phyloP scores from a whole-genome alignment of 2,113 vertebrate genomes.

The Dendrocopos noguchii region DNA sequence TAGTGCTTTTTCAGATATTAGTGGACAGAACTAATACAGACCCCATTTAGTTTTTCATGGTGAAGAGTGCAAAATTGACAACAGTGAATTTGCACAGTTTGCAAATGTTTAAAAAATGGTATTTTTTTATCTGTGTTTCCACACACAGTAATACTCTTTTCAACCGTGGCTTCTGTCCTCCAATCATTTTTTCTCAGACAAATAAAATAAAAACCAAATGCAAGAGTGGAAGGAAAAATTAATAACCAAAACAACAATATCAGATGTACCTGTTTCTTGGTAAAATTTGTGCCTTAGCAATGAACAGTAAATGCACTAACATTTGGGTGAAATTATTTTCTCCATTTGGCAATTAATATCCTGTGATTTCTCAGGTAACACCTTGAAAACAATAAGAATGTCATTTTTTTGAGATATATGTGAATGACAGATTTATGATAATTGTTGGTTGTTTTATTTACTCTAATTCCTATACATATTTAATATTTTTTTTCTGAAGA shows the following conservation, averaged over 20 bases:
- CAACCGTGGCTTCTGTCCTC: not conserved
- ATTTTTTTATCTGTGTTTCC: not conserved
- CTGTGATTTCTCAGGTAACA: not conserved
- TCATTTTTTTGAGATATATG: not conserved
- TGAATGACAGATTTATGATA: not conserved
- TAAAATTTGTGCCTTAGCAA: conserved; percentile 4
- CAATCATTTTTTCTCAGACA: not conserved
- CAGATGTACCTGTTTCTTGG: conserved; percentile 17
- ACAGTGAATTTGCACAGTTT: not conserved
- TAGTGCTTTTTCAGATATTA: not conserved
- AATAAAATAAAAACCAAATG: not conserved
- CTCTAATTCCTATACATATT: not conserved
- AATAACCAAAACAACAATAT: not conserved
- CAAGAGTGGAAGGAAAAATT: not conserved
- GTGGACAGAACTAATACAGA: not conserved
- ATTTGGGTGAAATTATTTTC: conserved; percentile 24
- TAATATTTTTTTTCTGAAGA: not conserved
- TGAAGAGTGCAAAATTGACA: not conserved
- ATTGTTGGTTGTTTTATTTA: not conserved
- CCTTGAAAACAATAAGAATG: not conserved
- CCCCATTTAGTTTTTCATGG: not conserved
- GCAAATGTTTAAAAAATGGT: fast-evolving
- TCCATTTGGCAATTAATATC: not conserved
- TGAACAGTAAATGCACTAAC: conserved; percentile 1
- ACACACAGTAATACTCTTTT: not conserved